These are phyloP conservation scores for Dicrostonyx torquatus DNA, from an alignment of 2,797 vertebrate species.

Conservation along the genomic window DNA sequence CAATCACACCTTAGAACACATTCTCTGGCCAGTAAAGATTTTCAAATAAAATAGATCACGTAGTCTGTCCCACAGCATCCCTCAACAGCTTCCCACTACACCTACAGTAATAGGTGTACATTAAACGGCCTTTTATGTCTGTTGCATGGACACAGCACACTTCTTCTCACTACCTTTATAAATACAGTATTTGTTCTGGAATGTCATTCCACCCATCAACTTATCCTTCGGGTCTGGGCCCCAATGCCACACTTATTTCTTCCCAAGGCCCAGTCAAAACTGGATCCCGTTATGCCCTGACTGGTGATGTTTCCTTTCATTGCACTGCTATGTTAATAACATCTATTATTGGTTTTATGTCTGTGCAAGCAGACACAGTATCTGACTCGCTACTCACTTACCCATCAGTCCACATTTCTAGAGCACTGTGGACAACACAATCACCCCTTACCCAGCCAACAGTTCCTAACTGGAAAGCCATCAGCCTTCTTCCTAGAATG, in stretches of 20 bases:
- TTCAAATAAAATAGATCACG: constrained; percentile 8
- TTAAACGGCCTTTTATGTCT: not conserved
- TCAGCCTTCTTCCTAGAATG: not conserved
- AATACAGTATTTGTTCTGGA: not conserved
- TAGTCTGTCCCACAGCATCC: not conserved
- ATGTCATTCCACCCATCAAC: not conserved
- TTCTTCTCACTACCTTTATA: not conserved
- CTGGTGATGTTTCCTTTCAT: not conserved
- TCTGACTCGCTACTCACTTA: not conserved
- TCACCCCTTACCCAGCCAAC: not conserved
- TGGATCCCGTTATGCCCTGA: not conserved
- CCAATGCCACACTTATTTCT: constrained; percentile 10
- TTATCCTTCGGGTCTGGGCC: not conserved
- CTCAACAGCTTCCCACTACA: not conserved
- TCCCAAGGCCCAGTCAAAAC: constrained; percentile 20
- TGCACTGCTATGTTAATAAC: not conserved
- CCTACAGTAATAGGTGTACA: not conserved
- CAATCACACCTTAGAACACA: not conserved
- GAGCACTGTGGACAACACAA: not conserved
- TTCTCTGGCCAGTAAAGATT: not conserved
- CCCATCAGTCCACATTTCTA: not conserved
- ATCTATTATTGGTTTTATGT: not conserved
- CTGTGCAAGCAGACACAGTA: not conserved
- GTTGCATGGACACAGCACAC: not conserved
- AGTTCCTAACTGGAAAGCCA: not conserved